phyloP scores from a whole-genome alignment of 2,113 vertebrate species.

The Silurus glanis region DNA sequence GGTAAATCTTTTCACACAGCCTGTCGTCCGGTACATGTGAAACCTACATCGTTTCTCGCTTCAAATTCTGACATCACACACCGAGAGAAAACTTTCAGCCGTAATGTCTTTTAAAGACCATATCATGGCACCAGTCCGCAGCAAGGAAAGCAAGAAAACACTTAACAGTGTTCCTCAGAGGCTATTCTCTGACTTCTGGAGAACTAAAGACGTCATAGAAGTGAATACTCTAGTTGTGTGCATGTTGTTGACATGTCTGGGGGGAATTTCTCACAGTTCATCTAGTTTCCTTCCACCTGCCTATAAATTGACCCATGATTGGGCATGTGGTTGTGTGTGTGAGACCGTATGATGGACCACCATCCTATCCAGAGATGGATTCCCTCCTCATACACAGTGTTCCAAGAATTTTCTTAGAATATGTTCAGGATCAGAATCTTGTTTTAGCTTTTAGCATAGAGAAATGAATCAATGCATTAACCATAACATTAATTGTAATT shows the following conservation, averaged over 20 bases:
- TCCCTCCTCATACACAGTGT: not conserved
- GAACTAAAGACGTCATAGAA: not conserved
- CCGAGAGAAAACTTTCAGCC: not conserved
- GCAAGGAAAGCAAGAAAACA: not conserved
- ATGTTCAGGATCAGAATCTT: not conserved
- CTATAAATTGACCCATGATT: not conserved
- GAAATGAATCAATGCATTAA: not conserved
- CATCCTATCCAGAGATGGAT: not conserved
- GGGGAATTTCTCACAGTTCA: not conserved
- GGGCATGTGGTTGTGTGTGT: not conserved
- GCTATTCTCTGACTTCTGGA: not conserved
- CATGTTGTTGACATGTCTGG: not conserved
- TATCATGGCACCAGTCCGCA: not conserved
- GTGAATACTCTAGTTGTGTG: not conserved
- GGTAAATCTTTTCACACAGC: not conserved
- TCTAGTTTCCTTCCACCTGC: not conserved
- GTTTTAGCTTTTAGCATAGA: no score
- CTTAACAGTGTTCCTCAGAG: not conserved
- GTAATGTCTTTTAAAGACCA: not conserved
- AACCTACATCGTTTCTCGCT: not conserved
- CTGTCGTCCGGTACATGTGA: no score
- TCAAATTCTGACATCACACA: not conserved
- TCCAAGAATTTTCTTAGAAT: no score
- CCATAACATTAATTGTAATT: not conserved
- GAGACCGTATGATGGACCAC: not conserved